phyloP scores from a whole-genome alignment of 37 sponge, comb jelly and placozoan species.

The Crambe crambe region DNA sequence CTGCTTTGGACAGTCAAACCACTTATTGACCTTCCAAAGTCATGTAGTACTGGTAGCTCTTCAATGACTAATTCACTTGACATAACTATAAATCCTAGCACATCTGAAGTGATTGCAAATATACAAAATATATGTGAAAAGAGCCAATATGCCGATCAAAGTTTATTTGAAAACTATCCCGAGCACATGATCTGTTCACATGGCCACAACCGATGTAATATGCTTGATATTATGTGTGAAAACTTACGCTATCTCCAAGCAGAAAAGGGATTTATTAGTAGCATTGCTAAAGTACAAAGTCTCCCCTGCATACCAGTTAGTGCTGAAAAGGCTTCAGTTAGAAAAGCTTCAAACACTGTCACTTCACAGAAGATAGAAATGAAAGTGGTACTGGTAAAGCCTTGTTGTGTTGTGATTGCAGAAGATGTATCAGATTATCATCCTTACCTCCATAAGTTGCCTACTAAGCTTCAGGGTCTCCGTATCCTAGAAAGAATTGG shows the following conservation, averaged over 20 bases:
- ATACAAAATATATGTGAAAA: slow-evolving; percentile 18
- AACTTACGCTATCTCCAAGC: slow-evolving; percentile 5
- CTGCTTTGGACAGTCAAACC: slow-evolving; percentile 60
- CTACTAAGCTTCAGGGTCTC: not conserved
- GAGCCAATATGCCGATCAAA: not conserved
- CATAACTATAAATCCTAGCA: not conserved
- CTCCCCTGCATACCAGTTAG: slow-evolving; percentile 45
- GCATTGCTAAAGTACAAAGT: not conserved
- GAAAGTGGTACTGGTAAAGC: slow-evolving; percentile 40
- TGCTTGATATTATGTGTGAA: slow-evolving; percentile 5
- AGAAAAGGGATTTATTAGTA: not conserved
- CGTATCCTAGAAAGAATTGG: slow-evolving; percentile 15
- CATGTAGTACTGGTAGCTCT: not conserved
- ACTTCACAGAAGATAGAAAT: not conserved
- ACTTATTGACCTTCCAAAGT: not conserved
- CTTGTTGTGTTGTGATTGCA: slow-evolving; percentile 23
- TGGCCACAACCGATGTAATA: not conserved
- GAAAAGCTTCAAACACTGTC: too few species aligned
- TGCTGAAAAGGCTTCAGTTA: not conserved
- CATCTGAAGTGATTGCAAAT: slow-evolving; percentile 44
- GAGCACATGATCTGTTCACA: not conserved
- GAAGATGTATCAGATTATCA: not conserved
- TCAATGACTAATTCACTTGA: not conserved
- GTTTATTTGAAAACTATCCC: slow-evolving; percentile 37
- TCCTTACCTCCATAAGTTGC: slow-evolving; percentile 43